Percentiles rank a stretch among this genome's conserved stretches.
These are phyloP conservation scores for Zeus faber DNA, from an alignment of 2,113 vertebrate species.

Conservation along the genomic window DNA sequence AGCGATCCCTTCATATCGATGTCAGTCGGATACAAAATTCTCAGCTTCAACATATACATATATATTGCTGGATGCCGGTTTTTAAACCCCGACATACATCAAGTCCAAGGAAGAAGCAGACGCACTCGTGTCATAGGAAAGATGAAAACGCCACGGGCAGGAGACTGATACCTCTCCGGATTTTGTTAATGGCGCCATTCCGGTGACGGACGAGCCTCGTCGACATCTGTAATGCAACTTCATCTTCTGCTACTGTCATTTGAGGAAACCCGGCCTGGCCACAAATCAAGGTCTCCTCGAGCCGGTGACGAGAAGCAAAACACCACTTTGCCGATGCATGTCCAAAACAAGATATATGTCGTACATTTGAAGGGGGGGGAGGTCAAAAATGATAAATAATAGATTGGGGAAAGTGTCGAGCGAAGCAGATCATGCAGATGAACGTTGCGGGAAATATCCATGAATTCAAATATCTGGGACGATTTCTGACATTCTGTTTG, in stretches of 20 bases:
- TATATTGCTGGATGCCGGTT: not conserved
- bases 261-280: slow-evolving; percentile 37
- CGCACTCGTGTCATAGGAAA: slow-evolving; percentile 34
- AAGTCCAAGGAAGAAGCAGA: slow-evolving; percentile 26
- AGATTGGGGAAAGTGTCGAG: too few relatives aligned
- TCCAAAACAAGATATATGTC: too few relatives aligned
- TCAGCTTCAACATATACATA: not conserved
- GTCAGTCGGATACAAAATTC: not conserved
- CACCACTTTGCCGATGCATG: too few relatives aligned
- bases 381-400: too few relatives aligned
- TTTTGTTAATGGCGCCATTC: slow-evolving; percentile 62
- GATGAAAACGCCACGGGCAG: slow-evolving; percentile 40
- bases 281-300: slow-evolving; percentile 58
- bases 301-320: slow-evolving; percentile 37
- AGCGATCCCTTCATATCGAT: not conserved
- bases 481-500: too few relatives aligned
- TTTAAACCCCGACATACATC: slow-evolving; percentile 39
- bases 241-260: slow-evolving; percentile 59
- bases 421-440: too few relatives aligned
- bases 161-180: slow-evolving; percentile 68
- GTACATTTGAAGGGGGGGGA: too few relatives aligned
- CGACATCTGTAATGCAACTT: slow-evolving; percentile 54
- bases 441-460: too few relatives aligned
- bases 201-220: slow-evolving; percentile 41
- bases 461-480: too few relatives aligned